Percentiles rank a stretch among this genome's conserved stretches.
These are phyloP conservation scores for Andrena bicolor DNA, from an alignment of 2,888 invertebrate species.

Conservation along the genomic window DNA sequence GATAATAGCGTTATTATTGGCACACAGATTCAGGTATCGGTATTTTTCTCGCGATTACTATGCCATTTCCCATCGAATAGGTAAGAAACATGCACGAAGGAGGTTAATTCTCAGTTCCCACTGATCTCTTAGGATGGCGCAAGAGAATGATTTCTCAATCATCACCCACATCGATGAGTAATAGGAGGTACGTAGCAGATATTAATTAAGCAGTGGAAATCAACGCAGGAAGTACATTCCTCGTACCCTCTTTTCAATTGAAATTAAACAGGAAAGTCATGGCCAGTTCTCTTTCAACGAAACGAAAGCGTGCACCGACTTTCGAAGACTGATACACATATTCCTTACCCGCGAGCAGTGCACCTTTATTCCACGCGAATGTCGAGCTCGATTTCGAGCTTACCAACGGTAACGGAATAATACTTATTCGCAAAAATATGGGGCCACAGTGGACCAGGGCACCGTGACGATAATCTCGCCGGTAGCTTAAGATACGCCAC, in stretches of 20 bases:
- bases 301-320: background rate
- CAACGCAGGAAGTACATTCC: background rate
- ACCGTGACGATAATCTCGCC: conserved; percentile 40
- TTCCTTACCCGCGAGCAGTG: background rate
- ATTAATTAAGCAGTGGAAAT: background rate
- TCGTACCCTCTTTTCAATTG: no score
- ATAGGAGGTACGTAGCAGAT: background rate
- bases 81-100: background rate
- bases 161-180: conserved; percentile 17
- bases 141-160: conserved; percentile 6
- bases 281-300: background rate
- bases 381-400: conserved; percentile 2
- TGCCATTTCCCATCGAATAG: background rate
- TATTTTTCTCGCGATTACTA: no score
- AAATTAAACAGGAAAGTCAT: no score
- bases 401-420: background rate
- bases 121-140: background rate
- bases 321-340: background rate
- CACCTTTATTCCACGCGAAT: background rate
- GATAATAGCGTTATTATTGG: no score
- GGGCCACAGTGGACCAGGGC: background rate
- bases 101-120: background rate
- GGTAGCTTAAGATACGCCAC: conserved; percentile 26
- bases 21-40: no score
- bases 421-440: background rate